phyloP scores from a whole-genome alignment of 2,797 vertebrate species.

The Myiotriccus ornatus region DNA sequence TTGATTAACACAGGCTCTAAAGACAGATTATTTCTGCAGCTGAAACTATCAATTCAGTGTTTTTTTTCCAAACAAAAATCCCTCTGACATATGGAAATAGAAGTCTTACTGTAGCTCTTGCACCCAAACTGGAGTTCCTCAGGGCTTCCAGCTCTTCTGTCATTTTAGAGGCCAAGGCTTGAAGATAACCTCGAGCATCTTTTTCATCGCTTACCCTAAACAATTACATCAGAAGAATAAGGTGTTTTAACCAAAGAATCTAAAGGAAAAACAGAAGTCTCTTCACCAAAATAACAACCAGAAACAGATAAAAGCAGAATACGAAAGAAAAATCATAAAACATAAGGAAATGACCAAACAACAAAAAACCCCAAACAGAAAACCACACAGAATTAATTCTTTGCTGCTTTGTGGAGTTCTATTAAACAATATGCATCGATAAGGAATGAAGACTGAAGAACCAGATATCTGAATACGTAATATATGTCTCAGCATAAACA shows the following conservation, averaged over 20 bases:
- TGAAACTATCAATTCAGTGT: neutral
- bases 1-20: neutral
- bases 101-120: conserved; percentile 89
- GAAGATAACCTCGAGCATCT: conserved; percentile 95
- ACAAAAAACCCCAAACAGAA: neutral
- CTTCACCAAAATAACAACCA: neutral
- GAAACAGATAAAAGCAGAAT: neutral
- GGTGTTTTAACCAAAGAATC: neutral
- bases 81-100: neutral
- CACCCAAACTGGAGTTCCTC: conserved; percentile 92
- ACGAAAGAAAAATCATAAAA: neutral
- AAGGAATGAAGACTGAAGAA: neutral
- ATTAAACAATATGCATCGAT: neutral
- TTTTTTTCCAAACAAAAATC: neutral
- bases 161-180: conserved; percentile 98
- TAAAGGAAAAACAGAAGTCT: neutral
- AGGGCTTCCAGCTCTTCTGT: conserved; percentile 95
- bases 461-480: neutral
- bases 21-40: neutral
- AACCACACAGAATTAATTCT: neutral
- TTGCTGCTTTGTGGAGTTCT: neutral
- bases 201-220: conserved; percentile 98
- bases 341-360: neutral
- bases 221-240: neutral
- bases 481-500: neutral